Base-by-base conservation (phyloP, 2,888 invertebrate species). In the Campoplex capitator region DNA sequence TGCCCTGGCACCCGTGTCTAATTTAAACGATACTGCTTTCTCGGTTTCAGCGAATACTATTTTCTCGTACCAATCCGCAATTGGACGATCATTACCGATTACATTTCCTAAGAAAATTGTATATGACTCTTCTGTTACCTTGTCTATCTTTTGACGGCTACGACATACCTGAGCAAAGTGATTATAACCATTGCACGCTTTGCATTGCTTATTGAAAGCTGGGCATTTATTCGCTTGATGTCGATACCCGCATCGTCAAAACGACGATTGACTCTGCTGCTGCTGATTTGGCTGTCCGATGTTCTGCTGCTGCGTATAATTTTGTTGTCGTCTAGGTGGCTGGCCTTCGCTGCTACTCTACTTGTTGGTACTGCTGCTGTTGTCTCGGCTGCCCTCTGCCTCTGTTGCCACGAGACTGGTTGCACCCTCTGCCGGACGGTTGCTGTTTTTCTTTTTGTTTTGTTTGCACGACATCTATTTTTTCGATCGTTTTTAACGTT, bases 1-100 rank as follows among this genome's bases (percentile, higher is more conserved):
- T 8, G 65, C 58, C 1, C 65, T 65, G 45, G 62, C 82, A 3
- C 82, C 76, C 23, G 82, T 82, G 42, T 76, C 82, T 62, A 75
- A 65, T n/a, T n/a, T n/a, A n/a, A n/a, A n/a, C n/a, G n/a, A n/a
- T n/a, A n/a, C n/a, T n/a, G n/a, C n/a, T n/a, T 67, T 82, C 76
- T 54, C 67, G 48, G 35, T 62, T 13, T 82, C 82, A 9, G 42
- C 8, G n/a, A 82, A 76, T 76, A 68, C 9, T 23, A 82, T 18
- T 70, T 23, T 28, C 28, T 71, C 71, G 4, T 28, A 48, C 71
- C 71, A 71, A 4, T 48, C 48, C 28, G 28, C 0, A 1, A 1
- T 71, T 28, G 0, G 0, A 1, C 48, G 28, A 48, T 71, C 16
- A 28, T 23, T 71, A 48, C 28, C 71, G 48, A 0, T 71, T 48